phyloP scores from a whole-genome alignment of 2,113 vertebrate species.

The Plotosus lineatus region DNA sequence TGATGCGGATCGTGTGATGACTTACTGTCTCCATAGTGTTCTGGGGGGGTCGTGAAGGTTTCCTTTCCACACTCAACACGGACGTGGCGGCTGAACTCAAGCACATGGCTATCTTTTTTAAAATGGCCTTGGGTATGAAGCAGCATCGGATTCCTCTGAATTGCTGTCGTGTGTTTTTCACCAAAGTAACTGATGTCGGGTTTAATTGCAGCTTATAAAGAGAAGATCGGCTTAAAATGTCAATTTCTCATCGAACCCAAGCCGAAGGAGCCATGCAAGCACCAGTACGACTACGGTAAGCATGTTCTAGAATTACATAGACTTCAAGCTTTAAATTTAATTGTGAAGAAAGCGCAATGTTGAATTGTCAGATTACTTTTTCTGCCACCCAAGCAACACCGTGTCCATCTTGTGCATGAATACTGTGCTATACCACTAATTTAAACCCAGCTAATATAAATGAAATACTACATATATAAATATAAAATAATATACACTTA shows the following conservation, averaged over 20 bases:
- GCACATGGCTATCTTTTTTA: constrained; percentile 70
- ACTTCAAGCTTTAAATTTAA: background rate
- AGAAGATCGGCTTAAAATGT: constrained; percentile 69
- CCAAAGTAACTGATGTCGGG: background rate
- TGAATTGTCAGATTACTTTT: no score
- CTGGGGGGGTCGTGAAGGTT: constrained; percentile 71
- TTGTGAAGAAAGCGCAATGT: no score
- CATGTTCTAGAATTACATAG: background rate
- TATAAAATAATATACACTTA: no score
- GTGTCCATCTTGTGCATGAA: no score
- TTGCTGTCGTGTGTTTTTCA: background rate
- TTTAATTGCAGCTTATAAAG: constrained; percentile 63
- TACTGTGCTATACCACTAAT: no score
- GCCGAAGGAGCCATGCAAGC: constrained; percentile 69
- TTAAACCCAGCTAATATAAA: no score
- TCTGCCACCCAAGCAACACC: no score
- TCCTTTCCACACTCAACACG: constrained; percentile 63
- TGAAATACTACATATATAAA: no score
- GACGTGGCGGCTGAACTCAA: constrained; percentile 65
- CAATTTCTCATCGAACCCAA: constrained; percentile 72
- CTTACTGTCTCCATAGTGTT: constrained; percentile 59
- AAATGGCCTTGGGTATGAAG: constrained; percentile 67
- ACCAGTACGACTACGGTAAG: constrained; percentile 70
- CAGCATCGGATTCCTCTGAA: background rate
- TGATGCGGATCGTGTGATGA: background rate